Conservation (phyloP, 2,113 vertebrate genomes). For the Sinocyclocheilus grahami region DNA sequence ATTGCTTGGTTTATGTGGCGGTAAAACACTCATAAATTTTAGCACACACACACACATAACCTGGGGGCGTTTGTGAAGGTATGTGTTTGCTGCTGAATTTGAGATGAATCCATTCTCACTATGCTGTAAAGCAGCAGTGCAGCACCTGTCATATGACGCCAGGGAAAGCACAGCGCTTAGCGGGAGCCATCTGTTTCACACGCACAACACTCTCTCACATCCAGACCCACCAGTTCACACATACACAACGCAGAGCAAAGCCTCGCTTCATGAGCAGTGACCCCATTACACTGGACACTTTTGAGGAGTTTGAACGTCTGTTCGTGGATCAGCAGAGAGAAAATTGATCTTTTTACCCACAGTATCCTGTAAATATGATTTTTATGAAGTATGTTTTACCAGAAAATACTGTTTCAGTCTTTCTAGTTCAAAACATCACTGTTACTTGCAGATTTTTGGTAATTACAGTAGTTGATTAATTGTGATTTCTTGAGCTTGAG, state of each 20-base stretch:
- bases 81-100: conserved; percentile 41
- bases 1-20: conserved; percentile 15
- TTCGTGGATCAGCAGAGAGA: neutral
- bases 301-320: neutral
- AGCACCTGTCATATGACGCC: conserved; percentile 57
- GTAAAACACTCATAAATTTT: neutral
- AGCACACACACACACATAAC: neutral
- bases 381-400: neutral
- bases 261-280: neutral
- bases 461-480: neutral
- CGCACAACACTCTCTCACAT: neutral
- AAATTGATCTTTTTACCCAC: neutral
- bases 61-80: neutral
- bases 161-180: no score
- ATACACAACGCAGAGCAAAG: neutral
- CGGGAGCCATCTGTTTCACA: conserved; percentile 63
- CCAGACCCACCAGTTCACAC: neutral
- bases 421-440: neutral
- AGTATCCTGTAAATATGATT: neutral
- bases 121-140: conserved; percentile 18
- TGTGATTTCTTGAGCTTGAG: neutral
- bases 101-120: conserved; percentile 54
- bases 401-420: neutral
- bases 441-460: neutral
- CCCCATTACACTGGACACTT: neutral